Conservation (phyloP, 2,113 vertebrate genomes). For the Mus musculus region DNA sequence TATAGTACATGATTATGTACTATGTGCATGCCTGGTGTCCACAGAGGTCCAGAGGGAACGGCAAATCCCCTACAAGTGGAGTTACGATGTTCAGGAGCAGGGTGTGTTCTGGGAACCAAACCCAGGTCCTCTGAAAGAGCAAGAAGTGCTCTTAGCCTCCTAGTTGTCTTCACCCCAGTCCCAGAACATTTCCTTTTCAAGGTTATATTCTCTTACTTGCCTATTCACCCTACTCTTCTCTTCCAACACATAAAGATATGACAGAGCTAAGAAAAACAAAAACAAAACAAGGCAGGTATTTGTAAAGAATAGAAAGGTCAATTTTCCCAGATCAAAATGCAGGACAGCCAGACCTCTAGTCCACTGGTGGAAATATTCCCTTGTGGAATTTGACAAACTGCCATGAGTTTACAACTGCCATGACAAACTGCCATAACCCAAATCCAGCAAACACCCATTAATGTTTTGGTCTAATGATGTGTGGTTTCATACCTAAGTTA, state of each 20-base stretch:
- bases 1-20: neutral
- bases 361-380: fast-evolving
- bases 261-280: no score
- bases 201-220: neutral
- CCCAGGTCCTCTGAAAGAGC: neutral
- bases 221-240: neutral
- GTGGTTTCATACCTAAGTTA: neutral
- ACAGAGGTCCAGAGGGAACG: neutral
- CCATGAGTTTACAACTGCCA: no score
- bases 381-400: neutral
- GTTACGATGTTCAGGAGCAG: neutral
- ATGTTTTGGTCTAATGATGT: neutral
- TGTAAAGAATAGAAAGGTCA: neutral
- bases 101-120: neutral
- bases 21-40: no score
- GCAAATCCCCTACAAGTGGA: neutral
- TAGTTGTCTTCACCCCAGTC: neutral
- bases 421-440: neutral
- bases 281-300: fast-evolving
- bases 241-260: neutral
- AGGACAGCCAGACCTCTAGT: fast-evolving
- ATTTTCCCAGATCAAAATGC: fast-evolving
- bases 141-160: neutral
- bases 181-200: neutral
- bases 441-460: neutral